Base-by-base conservation (phyloP, 2,113 vertebrate genomes). In the Elephas maximus region DNA sequence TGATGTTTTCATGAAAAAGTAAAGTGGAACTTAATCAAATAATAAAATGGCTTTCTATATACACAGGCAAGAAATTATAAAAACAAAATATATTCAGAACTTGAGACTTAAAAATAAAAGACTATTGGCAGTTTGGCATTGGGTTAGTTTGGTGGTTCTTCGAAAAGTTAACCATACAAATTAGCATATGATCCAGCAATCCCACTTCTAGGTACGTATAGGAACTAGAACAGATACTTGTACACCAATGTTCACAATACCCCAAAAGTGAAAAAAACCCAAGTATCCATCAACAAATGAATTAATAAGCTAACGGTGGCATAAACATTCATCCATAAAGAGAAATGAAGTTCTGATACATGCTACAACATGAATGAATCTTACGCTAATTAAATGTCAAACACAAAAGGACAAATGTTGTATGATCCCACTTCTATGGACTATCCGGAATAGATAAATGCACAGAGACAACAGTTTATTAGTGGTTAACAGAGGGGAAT, bases 1-100 rank as follows among this genome's bases (percentile, higher is more conserved):
- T 85, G 57, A 88, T 23, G 63, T 73, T 96, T 93, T 95, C 44
- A 88, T 91, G 45, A 95, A 89, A 69, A 97, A 94, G 90, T 76
- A 76, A 90, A 94, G 87, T 65, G 63, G 24, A 63, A 76, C 80
- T 41, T 89, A 96, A 96, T 85, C n/a, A 90, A 95, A 82, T 53
- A 88, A 21, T 95, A 77, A 30, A 95, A 69, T 48, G 21, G 28
- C 18, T 95, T 79, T 44, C 33, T 82, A 44, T 93, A 41, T 28
- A 91, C 8, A 80, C 0, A 91, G 53, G 62, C 69, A 95, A 81
- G 20, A 91, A 7, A 78, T 85, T 92, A 45, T 51, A 14, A 71
- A 93, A 95, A 94, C 9, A 12, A 95, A 96, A 83, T 93, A 0
- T 17, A 83, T 96, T 91, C 48, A 76, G 57, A 81, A 60, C 0